These are phyloP conservation scores for Sipha flava DNA, from an alignment of 1,140 invertebrate genomes.

Conservation along the genomic window DNA sequence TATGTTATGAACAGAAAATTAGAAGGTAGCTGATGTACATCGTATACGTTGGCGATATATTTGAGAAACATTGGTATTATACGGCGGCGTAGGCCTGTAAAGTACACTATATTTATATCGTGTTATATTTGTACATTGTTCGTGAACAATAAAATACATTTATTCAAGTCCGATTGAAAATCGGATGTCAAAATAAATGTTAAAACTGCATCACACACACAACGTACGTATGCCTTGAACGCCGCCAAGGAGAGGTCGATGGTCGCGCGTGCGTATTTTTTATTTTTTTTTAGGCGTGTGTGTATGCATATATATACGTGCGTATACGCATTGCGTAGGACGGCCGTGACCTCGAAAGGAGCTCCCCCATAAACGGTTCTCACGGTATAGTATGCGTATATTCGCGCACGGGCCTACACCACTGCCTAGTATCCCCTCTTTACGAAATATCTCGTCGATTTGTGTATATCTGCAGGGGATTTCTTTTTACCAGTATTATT, in stretches of 20 bases:
- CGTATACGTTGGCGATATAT: too few relatives aligned
- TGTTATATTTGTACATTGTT: too few relatives aligned
- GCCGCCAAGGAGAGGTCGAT: background rate
- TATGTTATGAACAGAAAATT: too few relatives aligned
- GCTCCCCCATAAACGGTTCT: background rate
- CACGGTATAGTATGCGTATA: background rate
- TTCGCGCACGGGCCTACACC: background rate
- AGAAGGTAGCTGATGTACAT: too few relatives aligned
- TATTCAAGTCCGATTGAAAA: background rate
- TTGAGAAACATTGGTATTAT: too few relatives aligned
- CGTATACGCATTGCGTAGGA: conserved; percentile 9
- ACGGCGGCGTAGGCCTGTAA: too few relatives aligned
- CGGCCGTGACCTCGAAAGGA: conserved; percentile 1
- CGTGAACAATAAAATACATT: background rate
- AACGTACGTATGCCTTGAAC: too few relatives aligned
- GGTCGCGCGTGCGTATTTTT: background rate
- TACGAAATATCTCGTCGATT: background rate
- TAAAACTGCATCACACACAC: background rate
- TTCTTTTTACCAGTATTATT: too few relatives aligned
- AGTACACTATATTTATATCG: too few relatives aligned
- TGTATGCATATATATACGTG: background rate
- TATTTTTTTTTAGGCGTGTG: background rate
- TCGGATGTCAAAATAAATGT: background rate
- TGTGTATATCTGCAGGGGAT: background rate
- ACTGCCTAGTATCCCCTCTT: background rate